phyloP scores from a whole-genome alignment of 2,113 vertebrate species.

The Rafetus swinhoei region DNA sequence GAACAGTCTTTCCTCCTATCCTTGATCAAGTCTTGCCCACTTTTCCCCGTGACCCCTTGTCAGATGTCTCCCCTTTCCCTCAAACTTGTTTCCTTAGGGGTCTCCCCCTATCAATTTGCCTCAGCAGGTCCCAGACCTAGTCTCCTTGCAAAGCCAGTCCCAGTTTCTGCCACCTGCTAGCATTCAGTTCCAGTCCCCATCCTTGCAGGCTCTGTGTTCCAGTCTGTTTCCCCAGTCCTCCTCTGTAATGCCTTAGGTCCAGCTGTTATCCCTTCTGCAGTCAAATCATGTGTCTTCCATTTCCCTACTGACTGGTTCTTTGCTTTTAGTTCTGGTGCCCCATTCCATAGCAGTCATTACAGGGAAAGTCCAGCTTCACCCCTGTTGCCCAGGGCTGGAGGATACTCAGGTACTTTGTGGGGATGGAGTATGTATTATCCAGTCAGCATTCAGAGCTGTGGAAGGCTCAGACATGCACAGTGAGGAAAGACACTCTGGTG shows the following conservation, averaged over 20 bases:
- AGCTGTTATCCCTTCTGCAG: neutral
- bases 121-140: neutral
- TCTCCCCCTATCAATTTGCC: neutral
- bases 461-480: neutral
- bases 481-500: neutral
- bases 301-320: neutral
- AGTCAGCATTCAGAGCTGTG: neutral
- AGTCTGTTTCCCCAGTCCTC: neutral
- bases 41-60: neutral
- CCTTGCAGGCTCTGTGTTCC: neutral
- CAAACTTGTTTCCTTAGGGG: neutral
- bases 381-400: neutral
- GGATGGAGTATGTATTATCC: neutral
- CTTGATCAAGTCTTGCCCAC: neutral
- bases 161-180: neutral
- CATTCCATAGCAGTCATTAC: neutral
- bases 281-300: neutral
- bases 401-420: neutral
- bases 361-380: neutral
- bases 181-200: neutral
- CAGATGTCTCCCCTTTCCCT: neutral
- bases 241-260: neutral
- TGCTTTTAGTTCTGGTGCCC: neutral
- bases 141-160: neutral
- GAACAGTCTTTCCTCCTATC: neutral